Percentiles rank a stretch among this genome's conserved stretches.
Conservation (phyloP, 2,113 vertebrate species). For the Gavialis gangeticus region DNA sequence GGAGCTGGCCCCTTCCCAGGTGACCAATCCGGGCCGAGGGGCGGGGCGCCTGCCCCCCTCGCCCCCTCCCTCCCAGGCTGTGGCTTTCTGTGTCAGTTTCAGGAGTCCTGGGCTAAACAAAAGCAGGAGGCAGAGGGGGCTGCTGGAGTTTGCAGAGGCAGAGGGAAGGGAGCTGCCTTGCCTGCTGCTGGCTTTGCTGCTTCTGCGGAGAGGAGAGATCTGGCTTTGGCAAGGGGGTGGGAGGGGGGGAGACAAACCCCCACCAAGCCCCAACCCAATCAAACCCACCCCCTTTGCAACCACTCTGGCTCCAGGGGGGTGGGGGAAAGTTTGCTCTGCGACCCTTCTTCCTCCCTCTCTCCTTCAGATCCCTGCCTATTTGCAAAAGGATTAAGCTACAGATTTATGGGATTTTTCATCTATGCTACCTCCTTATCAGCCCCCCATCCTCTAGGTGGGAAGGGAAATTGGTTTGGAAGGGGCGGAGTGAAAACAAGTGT, state of each 20-base stretch:
- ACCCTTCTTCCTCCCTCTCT: slow-evolving; percentile 49
- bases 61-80: slow-evolving; percentile 50
- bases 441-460: background rate
- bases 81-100: slow-evolving; percentile 77
- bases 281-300: slow-evolving; percentile 35
- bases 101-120: slow-evolving; percentile 79
- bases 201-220: slow-evolving; percentile 48
- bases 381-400: slow-evolving; percentile 62
- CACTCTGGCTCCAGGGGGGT: slow-evolving; percentile 58
- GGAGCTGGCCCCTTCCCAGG: background rate
- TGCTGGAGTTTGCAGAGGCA: slow-evolving; percentile 66
- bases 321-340: slow-evolving; percentile 72
- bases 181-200: slow-evolving; percentile 21
- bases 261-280: background rate
- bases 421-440: background rate
- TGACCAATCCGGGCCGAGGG: slow-evolving; percentile 44
- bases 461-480: background rate
- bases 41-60: background rate
- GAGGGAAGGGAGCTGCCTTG: background rate
- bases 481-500: too few relatives aligned
- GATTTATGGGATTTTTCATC: background rate
- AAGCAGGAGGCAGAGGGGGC: slow-evolving; percentile 76
- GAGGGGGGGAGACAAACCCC: background rate
- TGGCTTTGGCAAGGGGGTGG: slow-evolving; percentile 1
- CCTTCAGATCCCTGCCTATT: slow-evolving; percentile 58